phyloP scores from a whole-genome alignment of 1,140 invertebrate species.

The Mamestra configurata region DNA sequence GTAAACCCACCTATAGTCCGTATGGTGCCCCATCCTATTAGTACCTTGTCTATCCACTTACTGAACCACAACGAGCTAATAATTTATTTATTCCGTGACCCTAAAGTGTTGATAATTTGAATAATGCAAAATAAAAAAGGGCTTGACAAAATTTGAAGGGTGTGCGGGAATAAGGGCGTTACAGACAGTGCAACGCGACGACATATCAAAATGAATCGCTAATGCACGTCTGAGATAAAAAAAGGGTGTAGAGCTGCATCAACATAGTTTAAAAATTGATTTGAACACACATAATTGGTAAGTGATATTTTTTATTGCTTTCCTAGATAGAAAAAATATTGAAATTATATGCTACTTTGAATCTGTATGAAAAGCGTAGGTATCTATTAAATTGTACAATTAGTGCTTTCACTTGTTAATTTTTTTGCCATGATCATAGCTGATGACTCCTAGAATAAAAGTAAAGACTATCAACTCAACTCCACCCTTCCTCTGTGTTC shows the following conservation, averaged over 20 bases:
- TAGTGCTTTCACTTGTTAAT: neutral
- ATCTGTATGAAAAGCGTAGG: neutral
- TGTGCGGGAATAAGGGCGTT: constrained; percentile 67
- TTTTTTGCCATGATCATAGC: neutral
- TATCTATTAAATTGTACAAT: neutral
- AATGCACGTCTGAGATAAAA: constrained; percentile 65
- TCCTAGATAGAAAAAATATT: neutral
- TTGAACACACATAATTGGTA: no score
- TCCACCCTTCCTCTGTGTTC: no score
- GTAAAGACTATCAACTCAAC: no score
- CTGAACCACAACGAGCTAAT: constrained; percentile 24
- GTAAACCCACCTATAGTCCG: neutral
- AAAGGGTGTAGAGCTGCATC: constrained; percentile 50
- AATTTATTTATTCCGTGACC: constrained; percentile 49
- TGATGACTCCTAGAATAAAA: neutral
- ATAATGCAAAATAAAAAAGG: constrained; percentile 77
- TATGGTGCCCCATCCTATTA: neutral
- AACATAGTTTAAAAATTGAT: constrained; percentile 27
- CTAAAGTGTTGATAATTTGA: constrained; percentile 66
- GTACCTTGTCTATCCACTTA: neutral
- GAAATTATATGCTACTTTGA: neutral
- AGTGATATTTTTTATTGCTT: neutral
- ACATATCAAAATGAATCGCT: constrained; percentile 84
- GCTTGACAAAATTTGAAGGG: constrained; percentile 65
- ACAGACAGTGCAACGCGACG: constrained; percentile 68